These are phyloP conservation scores for Andrena hattorfiana DNA, from an alignment of 2,888 invertebrate species.

Conservation along the genomic window DNA sequence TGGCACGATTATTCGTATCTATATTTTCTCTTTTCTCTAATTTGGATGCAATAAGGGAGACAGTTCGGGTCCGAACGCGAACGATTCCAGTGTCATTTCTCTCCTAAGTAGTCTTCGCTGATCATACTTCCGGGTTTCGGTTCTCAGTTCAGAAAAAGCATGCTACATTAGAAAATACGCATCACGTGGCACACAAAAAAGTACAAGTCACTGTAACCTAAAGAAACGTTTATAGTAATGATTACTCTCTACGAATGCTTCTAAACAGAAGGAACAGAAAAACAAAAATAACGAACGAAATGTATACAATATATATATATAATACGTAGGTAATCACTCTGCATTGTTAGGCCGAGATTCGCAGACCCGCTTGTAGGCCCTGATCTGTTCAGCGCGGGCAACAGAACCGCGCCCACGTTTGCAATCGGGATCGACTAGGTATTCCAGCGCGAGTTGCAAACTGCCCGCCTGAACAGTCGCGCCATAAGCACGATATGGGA, in stretches of 20 bases:
- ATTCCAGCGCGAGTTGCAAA: slow-evolving; percentile 26
- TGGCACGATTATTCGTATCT: background rate
- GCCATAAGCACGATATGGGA: slow-evolving; percentile 73
- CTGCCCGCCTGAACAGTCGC: slow-evolving; percentile 53
- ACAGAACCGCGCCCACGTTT: slow-evolving; percentile 3
- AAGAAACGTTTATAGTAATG: slow-evolving; percentile 71
- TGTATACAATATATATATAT: slow-evolving; percentile 31
- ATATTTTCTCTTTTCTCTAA: background rate
- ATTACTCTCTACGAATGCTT: slow-evolving; percentile 73
- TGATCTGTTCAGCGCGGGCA: slow-evolving; percentile 38
- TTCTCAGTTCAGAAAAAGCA: slow-evolving; percentile 77
- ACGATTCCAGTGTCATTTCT: slow-evolving; percentile 44
- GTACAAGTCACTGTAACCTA: slow-evolving; percentile 73
- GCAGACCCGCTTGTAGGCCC: slow-evolving; percentile 71
- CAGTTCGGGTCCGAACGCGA: slow-evolving; percentile 50
- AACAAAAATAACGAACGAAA: slow-evolving; percentile 3
- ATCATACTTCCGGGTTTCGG: slow-evolving; percentile 58
- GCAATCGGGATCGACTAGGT: slow-evolving; percentile 18
- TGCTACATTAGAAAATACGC: slow-evolving; percentile 81
- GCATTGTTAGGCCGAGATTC: slow-evolving; percentile 71
- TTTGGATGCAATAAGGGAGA: background rate
- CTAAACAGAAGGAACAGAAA: slow-evolving; percentile 61
- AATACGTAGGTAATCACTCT: slow-evolving; percentile 57
- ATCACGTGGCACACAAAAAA: slow-evolving; percentile 79
- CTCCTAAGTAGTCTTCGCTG: slow-evolving; percentile 61